Conservation (phyloP, 92 coral and sea anemone species). For the Pocillopora meandrina region DNA sequence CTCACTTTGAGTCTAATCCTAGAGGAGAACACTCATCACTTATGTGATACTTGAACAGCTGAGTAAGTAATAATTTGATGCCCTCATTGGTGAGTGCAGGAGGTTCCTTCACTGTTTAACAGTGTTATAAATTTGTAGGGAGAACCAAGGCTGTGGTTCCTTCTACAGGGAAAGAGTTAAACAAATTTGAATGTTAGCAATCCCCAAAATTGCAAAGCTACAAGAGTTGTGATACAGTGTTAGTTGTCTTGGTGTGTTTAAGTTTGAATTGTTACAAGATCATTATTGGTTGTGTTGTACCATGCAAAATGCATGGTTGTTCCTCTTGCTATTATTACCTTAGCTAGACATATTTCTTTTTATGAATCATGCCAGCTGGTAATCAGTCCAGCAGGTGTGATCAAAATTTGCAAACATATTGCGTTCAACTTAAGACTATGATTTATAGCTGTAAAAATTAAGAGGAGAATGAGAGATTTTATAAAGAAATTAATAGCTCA, state of each 20-base stretch:
- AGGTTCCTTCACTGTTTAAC: too few species aligned
- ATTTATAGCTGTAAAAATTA: neutral
- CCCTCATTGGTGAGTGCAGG: too few species aligned
- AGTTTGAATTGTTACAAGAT: neutral
- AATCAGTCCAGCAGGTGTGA: neutral
- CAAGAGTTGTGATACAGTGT: neutral
- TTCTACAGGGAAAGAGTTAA: neutral
- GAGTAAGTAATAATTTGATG: too few species aligned
- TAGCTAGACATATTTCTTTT: neutral
- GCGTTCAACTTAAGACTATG: neutral
- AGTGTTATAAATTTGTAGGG: too few species aligned
- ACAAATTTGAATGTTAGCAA: neutral
- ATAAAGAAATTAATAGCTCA: conserved; percentile 27
- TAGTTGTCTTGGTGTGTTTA: neutral
- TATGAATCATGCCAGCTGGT: neutral
- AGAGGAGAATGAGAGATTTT: conserved; percentile 37
- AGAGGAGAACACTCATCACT: too few species aligned
- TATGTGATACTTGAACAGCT: too few species aligned
- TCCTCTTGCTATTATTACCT: neutral
- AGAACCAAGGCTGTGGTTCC: neutral
- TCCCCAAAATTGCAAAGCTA: too few species aligned
- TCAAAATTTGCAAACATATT: neutral
- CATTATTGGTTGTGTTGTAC: neutral
- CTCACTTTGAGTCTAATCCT: too few species aligned
- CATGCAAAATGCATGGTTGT: neutral